Evolutionary conservation across 2,113 vertebrate species (phyloP), one percentile per base, ranked within the genome.

Genomic region (Arenaria interpres): DNA sequence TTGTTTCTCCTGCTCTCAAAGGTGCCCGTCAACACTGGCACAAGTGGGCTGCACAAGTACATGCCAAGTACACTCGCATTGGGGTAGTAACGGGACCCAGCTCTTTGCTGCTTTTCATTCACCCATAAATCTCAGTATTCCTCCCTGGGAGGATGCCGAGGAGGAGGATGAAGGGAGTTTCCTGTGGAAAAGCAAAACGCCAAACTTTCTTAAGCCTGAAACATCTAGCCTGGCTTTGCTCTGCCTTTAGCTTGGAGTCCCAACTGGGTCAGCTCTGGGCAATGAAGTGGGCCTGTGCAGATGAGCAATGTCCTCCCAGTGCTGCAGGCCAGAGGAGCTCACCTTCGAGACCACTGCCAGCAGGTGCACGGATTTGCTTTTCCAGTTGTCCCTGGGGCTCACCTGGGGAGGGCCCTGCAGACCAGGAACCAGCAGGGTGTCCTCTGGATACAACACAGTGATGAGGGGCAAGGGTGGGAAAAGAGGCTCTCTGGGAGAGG

Each of bases 331-430:
- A 39, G 8, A 43, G 19, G 30, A 60, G 6, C 92, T 98, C 90
- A 99, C 99, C 98, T 99, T 99, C 45, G 99, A 98, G 45, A 99
- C 98, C 46, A 97, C 99, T 5, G 99, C 99, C 50, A 99, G 97
- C n/a, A 99, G 97, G 71, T 98, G 97, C 51, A 99, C 98, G 1
- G 99, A 97, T 90, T 98, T 98, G 24, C 77, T 91, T 25, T 98
- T 97, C 95, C 99, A 79, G 77, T 98, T 97, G 81, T 99, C 98
- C 27, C 7, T 41, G 37, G 33, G 32, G 17, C 50, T 88, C 33
- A 16, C 3, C 28, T 78, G 28, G n/a, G 23, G 30, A 53, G 28
- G 33, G 37, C 21, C 33, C 63, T 71, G 35, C 50, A 88, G 28
- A 45, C 37, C 50, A 37, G 25, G 41, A 17, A 35, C 25, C 27